These are phyloP conservation scores for Melanitta fusca DNA, from an alignment of 2,797 vertebrate genomes.

Conservation along the genomic window DNA sequence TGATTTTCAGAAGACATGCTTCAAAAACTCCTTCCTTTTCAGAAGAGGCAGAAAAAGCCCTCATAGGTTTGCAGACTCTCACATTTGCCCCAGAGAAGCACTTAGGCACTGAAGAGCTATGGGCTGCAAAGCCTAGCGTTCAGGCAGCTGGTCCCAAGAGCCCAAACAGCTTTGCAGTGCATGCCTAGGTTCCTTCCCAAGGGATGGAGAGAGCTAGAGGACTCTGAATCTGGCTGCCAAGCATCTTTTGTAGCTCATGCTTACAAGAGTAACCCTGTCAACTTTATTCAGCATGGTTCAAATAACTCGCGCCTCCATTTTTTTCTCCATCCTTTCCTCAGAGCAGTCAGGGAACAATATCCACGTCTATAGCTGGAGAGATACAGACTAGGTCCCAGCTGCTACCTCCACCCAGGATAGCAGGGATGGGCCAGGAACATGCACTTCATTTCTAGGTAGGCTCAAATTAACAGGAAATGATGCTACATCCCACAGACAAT, in stretches of 20 bases:
- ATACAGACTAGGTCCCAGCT: neutral
- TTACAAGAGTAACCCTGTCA: neutral
- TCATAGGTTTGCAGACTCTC: neutral
- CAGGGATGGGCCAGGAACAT: neutral
- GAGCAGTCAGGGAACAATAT: neutral
- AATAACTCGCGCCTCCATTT: neutral
- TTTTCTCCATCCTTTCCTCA: neutral
- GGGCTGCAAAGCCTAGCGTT: neutral
- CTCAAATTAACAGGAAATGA: neutral
- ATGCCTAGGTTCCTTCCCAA: neutral
- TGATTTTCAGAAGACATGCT: neutral
- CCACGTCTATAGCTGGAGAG: neutral
- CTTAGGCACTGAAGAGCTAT: neutral
- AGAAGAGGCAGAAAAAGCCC: neutral
- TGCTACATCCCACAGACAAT: neutral
- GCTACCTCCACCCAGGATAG: neutral
- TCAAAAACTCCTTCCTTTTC: neutral
- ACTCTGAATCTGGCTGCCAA: neutral
- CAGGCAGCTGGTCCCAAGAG: neutral
- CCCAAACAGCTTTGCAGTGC: neutral
- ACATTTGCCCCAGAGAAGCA: rapidly evolving
- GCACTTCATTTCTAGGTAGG: neutral
- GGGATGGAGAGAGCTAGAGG: neutral
- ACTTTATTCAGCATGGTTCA: neutral
- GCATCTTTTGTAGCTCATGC: neutral